Conservation (phyloP, 2,888 invertebrate species). For the Hartigia nigra region DNA sequence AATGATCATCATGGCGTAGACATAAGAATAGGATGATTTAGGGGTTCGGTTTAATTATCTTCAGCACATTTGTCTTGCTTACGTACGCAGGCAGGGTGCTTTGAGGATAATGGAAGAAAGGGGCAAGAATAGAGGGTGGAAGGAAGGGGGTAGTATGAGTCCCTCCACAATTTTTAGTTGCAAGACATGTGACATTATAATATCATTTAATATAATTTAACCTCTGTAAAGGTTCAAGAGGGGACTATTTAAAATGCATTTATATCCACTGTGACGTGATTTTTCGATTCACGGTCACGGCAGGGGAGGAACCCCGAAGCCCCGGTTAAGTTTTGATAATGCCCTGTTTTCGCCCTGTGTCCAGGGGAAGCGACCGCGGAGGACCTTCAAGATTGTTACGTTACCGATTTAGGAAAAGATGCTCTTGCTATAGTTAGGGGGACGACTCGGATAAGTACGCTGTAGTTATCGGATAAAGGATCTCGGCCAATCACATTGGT, state of each 20-base stretch:
- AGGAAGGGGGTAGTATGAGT: not conserved
- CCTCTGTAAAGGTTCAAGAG: not conserved
- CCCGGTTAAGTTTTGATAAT: no score
- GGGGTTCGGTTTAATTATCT: not conserved
- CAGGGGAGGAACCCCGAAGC: no score
- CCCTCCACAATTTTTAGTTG: not conserved
- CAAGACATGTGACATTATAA: not conserved
- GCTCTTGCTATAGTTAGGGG: no score
- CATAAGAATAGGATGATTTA: not conserved
- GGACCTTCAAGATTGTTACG: no score
- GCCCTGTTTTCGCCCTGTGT: no score
- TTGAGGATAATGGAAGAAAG: constrained; percentile 2
- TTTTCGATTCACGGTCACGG: no score
- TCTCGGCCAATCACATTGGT: no score
- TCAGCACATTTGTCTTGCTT: constrained; percentile 1
- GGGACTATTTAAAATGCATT: not conserved
- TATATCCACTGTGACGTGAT: no score
- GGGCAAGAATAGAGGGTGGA: not conserved
- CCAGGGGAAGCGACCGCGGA: no score
- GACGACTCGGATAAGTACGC: no score
- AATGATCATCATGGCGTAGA: not conserved
- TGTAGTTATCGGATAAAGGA: no score
- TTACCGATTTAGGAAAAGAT: no score
- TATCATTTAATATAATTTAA: not conserved
- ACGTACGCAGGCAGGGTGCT: not conserved